Evolutionary conservation across 1,140 invertebrate species (phyloP), one percentile per base, ranked within the genome.

Genomic region (Drosophila guanche): DNA sequence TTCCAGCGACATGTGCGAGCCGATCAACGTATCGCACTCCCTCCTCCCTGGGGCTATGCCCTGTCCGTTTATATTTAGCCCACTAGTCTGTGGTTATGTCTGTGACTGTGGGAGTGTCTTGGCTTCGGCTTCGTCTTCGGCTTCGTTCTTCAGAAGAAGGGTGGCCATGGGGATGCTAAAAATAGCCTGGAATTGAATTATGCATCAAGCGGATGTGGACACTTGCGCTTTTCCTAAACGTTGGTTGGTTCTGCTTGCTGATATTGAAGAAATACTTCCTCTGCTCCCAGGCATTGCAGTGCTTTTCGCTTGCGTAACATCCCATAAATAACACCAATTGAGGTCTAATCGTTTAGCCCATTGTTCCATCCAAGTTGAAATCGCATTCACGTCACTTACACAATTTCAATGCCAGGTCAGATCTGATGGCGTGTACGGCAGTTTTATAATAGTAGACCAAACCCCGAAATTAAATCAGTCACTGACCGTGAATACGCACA

Each of bases 381-480:
- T 70, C 37, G 50, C 42, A 46, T 67, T 76, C 66, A 52, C 66
- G 81, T 63, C 63, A 40, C 23, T 74, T 79, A 79, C 68, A 60
- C 61, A 54, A 75, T 74, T 85, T 77, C 76, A 80, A 85, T 80
- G 76, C 42, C 73, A 80, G 53, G 80, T 10, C 33, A 12, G 33
- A 37, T 12, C 33, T 4, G 33, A 37, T 85, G 53, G 76, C 60
- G 67, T 84, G 77, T 66, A 62, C 66, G 46, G 67, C 3, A 12
- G 10, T 37, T 37, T 65, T 76, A 73, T 69, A 76, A 66, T 76
- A 79, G 69, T 51, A 69, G 48, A 40, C 5, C 52, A 55, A 51
- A 45, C 41, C 23, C 46, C 48, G 14, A 67, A 85, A 86, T 85
- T 85, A 85, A 77, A 70, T 74, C 81, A 76, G 80, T 80, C 77